These are phyloP conservation scores for Brachypteracias leptosomus DNA, from an alignment of 2,113 vertebrate species.

Conservation along the genomic window DNA sequence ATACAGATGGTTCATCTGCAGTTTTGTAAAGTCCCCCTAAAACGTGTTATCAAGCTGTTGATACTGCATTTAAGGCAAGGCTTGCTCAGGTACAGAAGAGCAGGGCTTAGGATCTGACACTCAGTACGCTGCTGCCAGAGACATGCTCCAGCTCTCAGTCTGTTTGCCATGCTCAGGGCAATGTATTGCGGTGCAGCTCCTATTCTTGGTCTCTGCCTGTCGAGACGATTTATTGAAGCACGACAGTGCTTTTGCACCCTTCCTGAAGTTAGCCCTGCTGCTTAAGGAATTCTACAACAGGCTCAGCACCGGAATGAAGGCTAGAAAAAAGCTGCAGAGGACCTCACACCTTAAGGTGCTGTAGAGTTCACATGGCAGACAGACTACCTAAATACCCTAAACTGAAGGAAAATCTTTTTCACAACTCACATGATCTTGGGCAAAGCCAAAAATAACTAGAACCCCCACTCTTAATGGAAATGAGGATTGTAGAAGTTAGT, in stretches of 20 bases:
- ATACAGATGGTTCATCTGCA: background rate
- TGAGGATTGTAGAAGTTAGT: background rate
- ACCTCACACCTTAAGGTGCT: background rate
- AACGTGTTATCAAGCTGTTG: background rate
- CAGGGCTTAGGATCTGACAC: background rate
- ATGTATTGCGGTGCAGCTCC: background rate
- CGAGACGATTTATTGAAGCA: background rate
- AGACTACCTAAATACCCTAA: background rate
- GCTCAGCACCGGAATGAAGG: background rate
- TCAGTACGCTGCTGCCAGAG: background rate
- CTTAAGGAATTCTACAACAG: background rate
- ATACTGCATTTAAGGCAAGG: background rate
- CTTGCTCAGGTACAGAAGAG: background rate
- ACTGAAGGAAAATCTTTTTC: background rate
- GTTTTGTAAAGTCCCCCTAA: background rate
- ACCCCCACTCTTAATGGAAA: background rate
- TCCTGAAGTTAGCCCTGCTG: background rate
- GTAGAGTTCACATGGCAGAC: background rate
- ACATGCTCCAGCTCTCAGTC: background rate
- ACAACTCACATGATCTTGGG: background rate
- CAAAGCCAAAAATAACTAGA: slow-evolving; percentile 27
- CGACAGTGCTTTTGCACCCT: background rate
- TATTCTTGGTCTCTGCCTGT: background rate
- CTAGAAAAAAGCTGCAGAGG: background rate
- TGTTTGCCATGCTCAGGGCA: background rate